Evolutionary conservation across 2,797 vertebrate genomes (phyloP).

Genomic region (Pelochelys cantorii): DNA sequence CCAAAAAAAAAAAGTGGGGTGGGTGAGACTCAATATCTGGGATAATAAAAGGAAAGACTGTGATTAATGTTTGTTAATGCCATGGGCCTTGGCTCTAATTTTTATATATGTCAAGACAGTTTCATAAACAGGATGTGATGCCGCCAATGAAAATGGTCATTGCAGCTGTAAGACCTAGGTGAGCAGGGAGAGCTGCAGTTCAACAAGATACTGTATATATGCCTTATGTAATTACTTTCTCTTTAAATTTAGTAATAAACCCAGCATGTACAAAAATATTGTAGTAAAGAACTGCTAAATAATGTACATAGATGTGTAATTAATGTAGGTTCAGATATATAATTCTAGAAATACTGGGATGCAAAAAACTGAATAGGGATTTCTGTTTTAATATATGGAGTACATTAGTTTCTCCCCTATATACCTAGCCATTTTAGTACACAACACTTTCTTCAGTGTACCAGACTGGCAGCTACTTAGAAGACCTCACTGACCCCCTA

Average conservation of each 20-base stretch:
- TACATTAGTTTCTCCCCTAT: conserved; percentile 22
- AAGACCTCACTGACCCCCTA: conserved; percentile 73
- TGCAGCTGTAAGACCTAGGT: conserved; percentile 62
- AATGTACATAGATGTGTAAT: conserved; percentile 88
- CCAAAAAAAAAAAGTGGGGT: background rate
- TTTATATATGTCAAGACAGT: conserved; percentile 21
- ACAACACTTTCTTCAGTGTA: conserved; percentile 72
- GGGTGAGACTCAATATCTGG: background rate
- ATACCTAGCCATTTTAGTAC: conserved; percentile 52
- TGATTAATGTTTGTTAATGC: background rate
- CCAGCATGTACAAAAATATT: conserved; percentile 92
- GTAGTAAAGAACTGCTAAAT: conserved; percentile 86
- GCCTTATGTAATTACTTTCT: conserved; percentile 90
- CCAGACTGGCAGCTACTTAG: conserved; percentile 76
- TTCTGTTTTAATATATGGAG: conserved; percentile 69
- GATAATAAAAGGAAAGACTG: conserved; percentile 22
- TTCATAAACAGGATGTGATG: conserved; percentile 16
- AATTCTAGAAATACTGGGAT: conserved; percentile 84
- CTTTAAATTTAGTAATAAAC: conserved; percentile 85
- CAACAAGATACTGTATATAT: conserved; percentile 87
- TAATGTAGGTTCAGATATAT: conserved; percentile 82
- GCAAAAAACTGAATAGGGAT: conserved; percentile 81
- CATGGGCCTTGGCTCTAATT: conserved; percentile 31
- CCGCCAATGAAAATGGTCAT: conserved; percentile 25
- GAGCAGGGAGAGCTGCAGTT: conserved; percentile 65